A percentile compares a stretch with the other conserved stretches of the same genome.
Evolutionary conservation across 2,888 invertebrate species (phyloP).

Genomic region (Tenthredo mesomela): DNA sequence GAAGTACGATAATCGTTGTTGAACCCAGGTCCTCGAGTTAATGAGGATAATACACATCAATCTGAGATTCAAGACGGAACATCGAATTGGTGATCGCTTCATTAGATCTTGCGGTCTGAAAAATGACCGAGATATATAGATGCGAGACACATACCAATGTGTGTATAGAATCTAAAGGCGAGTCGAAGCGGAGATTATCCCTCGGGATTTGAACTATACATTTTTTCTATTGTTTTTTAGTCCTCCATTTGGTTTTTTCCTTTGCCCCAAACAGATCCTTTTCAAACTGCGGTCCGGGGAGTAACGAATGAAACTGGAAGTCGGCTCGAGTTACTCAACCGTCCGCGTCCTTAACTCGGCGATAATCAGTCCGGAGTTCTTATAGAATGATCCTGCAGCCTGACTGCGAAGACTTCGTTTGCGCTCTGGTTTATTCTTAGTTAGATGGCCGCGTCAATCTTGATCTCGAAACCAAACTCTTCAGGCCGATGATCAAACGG

Average conservation of each 20-base stretch:
- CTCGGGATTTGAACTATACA: conserved; percentile 8
- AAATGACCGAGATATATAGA: conserved; percentile 4
- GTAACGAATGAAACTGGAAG: conserved; percentile 42
- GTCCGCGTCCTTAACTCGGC: conserved; percentile 34
- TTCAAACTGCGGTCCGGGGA: conserved; percentile 26
- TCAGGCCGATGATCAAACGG: not conserved
- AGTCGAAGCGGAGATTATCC: conserved; percentile 31
- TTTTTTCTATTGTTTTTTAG: conserved; percentile 24
- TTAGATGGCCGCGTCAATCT: not conserved
- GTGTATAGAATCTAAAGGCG: not conserved
- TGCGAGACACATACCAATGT: not conserved
- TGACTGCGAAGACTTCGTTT: conserved; percentile 15
- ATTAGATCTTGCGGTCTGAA: conserved; percentile 24
- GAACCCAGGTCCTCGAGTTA: conserved; percentile 1
- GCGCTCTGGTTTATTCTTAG: not conserved
- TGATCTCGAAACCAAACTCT: conserved; percentile 16
- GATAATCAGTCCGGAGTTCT: conserved; percentile 41
- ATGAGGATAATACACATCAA: conserved; percentile 17
- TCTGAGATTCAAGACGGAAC: conserved; percentile 20
- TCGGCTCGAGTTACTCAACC: conserved; percentile 40
- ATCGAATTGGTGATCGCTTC: conserved; percentile 37
- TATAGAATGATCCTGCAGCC: not conserved
- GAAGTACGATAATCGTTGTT: conserved; percentile 34
- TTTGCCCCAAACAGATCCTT: conserved; percentile 20
- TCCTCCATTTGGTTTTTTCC: conserved; percentile 15